phyloP scores from a whole-genome alignment of 2,797 vertebrate species.

The Tokudaia muenninki region DNA sequence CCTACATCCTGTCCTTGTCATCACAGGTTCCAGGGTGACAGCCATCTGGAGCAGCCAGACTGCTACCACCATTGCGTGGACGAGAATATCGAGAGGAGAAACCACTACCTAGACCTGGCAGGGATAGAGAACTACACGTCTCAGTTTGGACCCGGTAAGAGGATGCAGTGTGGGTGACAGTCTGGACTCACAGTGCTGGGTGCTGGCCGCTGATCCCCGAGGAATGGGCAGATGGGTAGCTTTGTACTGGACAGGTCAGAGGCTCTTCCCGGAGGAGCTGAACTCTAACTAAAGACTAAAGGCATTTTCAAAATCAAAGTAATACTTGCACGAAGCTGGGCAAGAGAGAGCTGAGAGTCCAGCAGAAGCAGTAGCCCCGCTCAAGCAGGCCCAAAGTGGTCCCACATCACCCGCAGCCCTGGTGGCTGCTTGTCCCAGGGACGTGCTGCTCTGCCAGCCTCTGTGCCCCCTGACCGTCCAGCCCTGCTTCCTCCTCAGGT shows the following conservation, averaged over 20 bases:
- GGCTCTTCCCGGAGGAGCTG: not conserved
- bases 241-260: not conserved
- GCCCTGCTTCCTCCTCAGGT: not conserved
- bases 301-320: not conserved
- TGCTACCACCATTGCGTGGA: conserved; percentile 97
- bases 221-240: not conserved
- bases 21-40: conserved; percentile 88
- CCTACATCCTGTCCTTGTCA: not conserved
- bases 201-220: too few relatives aligned
- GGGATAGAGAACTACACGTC: conserved; percentile 99
- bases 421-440: too few relatives aligned
- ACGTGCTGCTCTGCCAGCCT: not conserved
- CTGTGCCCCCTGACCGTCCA: not conserved
- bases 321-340: not conserved
- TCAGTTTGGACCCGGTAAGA: conserved; percentile 96
- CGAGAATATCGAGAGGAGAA: conserved; percentile 99
- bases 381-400: not conserved
- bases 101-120: conserved; percentile 99
- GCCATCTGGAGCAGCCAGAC: conserved; percentile 91
- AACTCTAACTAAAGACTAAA: not conserved
- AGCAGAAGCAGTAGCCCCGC: not conserved
- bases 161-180: not conserved
- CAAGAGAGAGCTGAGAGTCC: not conserved
- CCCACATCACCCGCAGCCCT: not conserved
- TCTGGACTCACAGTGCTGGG: rapidly evolving